These are phyloP conservation scores for Sebastes trivittatus DNA, from an alignment of 2,797 vertebrate species.

Conservation along the genomic window DNA sequence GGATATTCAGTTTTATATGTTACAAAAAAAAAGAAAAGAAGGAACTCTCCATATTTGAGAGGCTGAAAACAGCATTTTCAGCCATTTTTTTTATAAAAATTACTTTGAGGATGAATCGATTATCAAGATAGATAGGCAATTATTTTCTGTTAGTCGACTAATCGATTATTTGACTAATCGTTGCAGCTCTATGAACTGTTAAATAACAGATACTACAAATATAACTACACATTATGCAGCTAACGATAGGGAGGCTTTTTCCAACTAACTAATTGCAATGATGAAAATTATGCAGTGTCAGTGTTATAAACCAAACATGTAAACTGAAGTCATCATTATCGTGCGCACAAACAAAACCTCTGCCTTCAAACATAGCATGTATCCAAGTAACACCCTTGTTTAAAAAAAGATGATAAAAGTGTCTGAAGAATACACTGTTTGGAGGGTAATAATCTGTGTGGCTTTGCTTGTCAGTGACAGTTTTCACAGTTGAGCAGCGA, in stretches of 20 bases:
- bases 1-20: too few relatives aligned
- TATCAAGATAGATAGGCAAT: too few relatives aligned
- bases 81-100: too few relatives aligned
- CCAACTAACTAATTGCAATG: not conserved
- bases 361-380: not conserved
- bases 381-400: not conserved
- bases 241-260: not conserved
- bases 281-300: not conserved
- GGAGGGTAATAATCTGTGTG: not conserved
- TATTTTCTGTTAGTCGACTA: too few relatives aligned
- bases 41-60: too few relatives aligned
- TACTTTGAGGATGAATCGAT: too few relatives aligned
- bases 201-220: not conserved
- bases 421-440: not conserved
- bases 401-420: not conserved
- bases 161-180: too few relatives aligned
- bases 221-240: not conserved
- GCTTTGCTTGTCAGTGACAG: slow-evolving; percentile 1
- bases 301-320: not conserved
- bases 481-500: slow-evolving; percentile 15
- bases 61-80: too few relatives aligned
- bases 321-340: not conserved
- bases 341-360: not conserved
- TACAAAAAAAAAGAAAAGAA: too few relatives aligned
- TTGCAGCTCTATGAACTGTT: too few relatives aligned